Conservation (phyloP, 2,797 vertebrate genomes). For the Rhinophrynus dorsalis region DNA sequence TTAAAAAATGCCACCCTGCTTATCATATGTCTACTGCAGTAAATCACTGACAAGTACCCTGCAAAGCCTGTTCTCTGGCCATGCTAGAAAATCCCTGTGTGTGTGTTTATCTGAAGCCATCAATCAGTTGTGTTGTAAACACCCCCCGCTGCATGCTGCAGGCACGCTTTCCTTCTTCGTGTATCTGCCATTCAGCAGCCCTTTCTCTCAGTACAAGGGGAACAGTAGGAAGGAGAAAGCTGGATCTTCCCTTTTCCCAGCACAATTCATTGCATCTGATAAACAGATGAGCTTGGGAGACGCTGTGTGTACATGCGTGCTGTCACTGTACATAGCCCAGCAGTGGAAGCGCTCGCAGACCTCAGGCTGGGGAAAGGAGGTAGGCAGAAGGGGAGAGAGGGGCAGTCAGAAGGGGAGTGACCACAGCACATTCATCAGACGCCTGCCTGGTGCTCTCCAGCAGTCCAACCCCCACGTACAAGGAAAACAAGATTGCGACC, state of each 20-base stretch:
- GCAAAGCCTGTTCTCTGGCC: constrained; percentile 12
- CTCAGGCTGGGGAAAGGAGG: background rate
- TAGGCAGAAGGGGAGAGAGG: constrained; percentile 24
- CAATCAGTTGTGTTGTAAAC: constrained; percentile 37
- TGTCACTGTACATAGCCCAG: background rate
- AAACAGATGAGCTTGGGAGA: background rate
- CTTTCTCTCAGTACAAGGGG: constrained; percentile 8
- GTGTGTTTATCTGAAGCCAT: constrained; percentile 31
- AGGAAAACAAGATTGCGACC: constrained; percentile 49
- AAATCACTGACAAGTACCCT: constrained; percentile 36
- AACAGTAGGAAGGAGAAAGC: constrained; percentile 25
- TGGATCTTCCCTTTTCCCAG: background rate
- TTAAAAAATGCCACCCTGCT: background rate
- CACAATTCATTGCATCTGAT: constrained; percentile 17
- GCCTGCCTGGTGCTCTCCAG: constrained; percentile 44
- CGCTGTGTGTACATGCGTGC: background rate
- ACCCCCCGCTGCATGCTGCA: constrained; percentile 43
- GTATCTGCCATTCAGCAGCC: background rate
- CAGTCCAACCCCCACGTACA: constrained; percentile 47
- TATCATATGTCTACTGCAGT: constrained; percentile 25
- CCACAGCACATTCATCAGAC: constrained; percentile 44
- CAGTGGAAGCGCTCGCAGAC: constrained; percentile 20
- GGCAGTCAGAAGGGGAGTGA: constrained; percentile 47
- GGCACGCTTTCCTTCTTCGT: constrained; percentile 7
- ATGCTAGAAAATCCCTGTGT: constrained; percentile 20